These are phyloP conservation scores for Neodiprion fabricii DNA, from an alignment of 1,140 invertebrate genomes.

Conservation along the genomic window DNA sequence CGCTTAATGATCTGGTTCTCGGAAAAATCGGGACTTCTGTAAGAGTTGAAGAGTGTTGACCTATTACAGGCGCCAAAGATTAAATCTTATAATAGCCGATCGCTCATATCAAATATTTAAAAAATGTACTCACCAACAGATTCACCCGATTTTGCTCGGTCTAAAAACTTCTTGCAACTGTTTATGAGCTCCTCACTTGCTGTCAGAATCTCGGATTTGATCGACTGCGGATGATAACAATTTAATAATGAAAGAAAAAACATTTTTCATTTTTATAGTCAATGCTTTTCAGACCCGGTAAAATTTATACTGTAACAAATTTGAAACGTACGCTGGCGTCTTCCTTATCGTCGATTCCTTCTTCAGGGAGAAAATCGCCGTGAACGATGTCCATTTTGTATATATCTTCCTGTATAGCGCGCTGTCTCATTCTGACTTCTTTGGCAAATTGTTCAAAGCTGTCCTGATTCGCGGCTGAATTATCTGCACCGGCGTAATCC, in stretches of 20 bases:
- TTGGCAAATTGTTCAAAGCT: conserved; percentile 17
- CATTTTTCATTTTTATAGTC: not conserved
- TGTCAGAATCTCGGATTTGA: conserved; percentile 28
- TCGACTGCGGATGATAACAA: not conserved
- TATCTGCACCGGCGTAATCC: not conserved
- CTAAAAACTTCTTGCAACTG: conserved; percentile 41
- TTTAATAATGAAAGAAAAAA: not conserved
- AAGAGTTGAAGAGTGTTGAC: conserved; percentile 14
- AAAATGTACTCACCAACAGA: conserved; percentile 8
- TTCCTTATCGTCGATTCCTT: conserved; percentile 14
- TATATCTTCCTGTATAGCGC: conserved; percentile 39
- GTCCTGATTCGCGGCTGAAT: not conserved
- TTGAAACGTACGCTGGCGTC: too few relatives aligned
- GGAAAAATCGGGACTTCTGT: conserved; percentile 27
- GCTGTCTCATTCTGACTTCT: conserved; percentile 28
- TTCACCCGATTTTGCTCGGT: conserved; percentile 33
- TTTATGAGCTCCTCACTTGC: conserved; percentile 32
- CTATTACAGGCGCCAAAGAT: not conserved
- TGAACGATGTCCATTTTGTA: conserved; percentile 43
- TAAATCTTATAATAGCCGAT: not conserved
- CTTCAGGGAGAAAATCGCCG: conserved; percentile 29
- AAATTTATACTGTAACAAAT: conserved; percentile 1
- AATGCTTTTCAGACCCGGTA: conserved; percentile 8
- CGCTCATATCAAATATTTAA: conserved; percentile 12
- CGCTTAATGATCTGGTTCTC: conserved; percentile 19